Conservation (phyloP, 92 coral and sea anemone species). For the Palythoa grandis region DNA sequence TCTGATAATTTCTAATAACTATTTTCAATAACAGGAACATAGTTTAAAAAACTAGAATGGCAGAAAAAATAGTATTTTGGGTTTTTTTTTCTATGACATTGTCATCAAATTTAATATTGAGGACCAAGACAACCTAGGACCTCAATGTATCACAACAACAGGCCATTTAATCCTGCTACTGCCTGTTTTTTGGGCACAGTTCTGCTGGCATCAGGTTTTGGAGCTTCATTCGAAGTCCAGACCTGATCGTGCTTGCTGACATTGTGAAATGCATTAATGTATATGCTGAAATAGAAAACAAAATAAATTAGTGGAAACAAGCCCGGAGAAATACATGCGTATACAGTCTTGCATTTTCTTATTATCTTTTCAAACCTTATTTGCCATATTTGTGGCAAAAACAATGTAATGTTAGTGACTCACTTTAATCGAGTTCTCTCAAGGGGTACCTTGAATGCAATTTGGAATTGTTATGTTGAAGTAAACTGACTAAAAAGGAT, state of each 20-base stretch:
- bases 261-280: neutral
- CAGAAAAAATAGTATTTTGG: neutral
- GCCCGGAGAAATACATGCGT: neutral
- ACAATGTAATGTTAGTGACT: neutral
- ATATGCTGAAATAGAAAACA: slow-evolving; percentile 4
- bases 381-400: too few species aligned
- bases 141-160: neutral
- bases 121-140: slow-evolving; percentile 5
- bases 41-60: neutral
- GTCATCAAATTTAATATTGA: neutral
- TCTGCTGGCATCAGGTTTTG: slow-evolving; percentile 15
- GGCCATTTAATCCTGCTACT: neutral
- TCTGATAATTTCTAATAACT: neutral
- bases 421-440: neutral
- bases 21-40: neutral
- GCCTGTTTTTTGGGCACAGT: slow-evolving; percentile 1
- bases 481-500: neutral
- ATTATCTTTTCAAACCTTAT: neutral
- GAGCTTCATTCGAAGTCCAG: slow-evolving; percentile 4
- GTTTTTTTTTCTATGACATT: neutral
- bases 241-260: neutral
- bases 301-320: neutral
- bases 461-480: neutral
- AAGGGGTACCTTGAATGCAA: neutral
- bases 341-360: neutral